Percentiles rank a stretch among this genome's conserved stretches.
Conservation (phyloP, 2,797 vertebrate species). For the Catostomus latipinnis region DNA sequence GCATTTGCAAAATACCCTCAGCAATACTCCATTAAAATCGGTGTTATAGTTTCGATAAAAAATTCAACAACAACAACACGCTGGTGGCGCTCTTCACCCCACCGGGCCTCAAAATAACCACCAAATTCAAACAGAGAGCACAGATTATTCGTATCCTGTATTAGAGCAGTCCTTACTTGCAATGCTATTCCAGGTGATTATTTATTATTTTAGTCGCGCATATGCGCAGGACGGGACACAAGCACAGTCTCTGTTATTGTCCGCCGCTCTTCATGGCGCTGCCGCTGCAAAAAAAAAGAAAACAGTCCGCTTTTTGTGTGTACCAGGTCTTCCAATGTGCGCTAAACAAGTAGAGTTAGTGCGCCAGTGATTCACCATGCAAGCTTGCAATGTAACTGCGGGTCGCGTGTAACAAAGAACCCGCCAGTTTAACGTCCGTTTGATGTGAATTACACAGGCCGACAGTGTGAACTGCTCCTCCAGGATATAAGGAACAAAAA, state of each 20-base stretch:
- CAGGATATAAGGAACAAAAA: constrained; percentile 71
- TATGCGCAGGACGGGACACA: constrained; percentile 51
- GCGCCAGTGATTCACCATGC: not conserved
- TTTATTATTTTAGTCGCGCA: constrained; percentile 44
- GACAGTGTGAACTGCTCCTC: constrained; percentile 63
- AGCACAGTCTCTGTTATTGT: constrained; percentile 77
- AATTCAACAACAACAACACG: constrained; percentile 65
- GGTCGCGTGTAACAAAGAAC: not conserved
- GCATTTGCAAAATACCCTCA: constrained; percentile 25
- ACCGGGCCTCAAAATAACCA: constrained; percentile 55
- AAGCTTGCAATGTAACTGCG: not conserved
- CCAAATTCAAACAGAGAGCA: constrained; percentile 55
- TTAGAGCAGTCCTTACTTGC: constrained; percentile 36
- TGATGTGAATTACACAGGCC: constrained; percentile 56
- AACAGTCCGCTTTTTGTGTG: constrained; percentile 72
- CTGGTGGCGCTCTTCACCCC: constrained; percentile 59
- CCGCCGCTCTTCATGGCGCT: constrained; percentile 74
- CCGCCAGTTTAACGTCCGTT: constrained; percentile 24
- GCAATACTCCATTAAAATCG: not conserved
- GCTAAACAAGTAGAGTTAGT: constrained; percentile 33
- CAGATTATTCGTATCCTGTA: constrained; percentile 12
- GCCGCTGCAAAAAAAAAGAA: constrained; percentile 73
- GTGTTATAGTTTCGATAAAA: constrained; percentile 37
- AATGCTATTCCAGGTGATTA: constrained; percentile 54
- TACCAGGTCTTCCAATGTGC: constrained; percentile 22